Evolutionary conservation across 2,888 invertebrate genomes (phyloP), one percentile per base, ranked within the genome.

Genomic region (Brachypterus glaber): DNA sequence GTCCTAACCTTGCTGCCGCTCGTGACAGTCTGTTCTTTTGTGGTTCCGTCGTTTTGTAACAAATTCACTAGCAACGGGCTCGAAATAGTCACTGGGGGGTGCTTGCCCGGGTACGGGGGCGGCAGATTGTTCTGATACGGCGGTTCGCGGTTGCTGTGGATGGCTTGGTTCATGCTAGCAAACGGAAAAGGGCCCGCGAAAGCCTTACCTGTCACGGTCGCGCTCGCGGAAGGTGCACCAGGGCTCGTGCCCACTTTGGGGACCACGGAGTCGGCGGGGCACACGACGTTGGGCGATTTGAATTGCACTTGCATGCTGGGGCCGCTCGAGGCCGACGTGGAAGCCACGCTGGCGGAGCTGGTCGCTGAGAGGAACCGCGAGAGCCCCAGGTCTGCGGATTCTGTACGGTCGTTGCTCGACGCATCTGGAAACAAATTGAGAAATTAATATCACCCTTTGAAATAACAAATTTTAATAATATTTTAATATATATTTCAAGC

Each of bases 61-160:
- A 93, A 68, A 66, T 93, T 93, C 18, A 93, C 93, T 48, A 93
- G 71, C 49, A 93, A 69, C 14, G 93, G 93, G 58, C 91, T 92
- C 48, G 80, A 89, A 64, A 83, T 77, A 39, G 84, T 85, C 49
- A 85, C 85, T 48, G 55, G 62, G 44, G 54, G 67, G 46, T 56
- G 68, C 59, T 56, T 30, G 16, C 11, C 21, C 13, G 51, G 52
- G 34, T 51, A 52, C 24, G 51, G 52, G 33, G 55, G 54, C 35
- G 52, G 51, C 44, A 51, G 47, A 39, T 43, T 47, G 37, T 51
- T 48, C 3, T 48, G 45, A 12, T 50, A 39, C 4, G 35, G 17
- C 8, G 27, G 11, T 5, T 9, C 12, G 32, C 25, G 4, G 25
- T 27, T 27, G 12, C 4, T 9, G 12, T 27, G 27, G 4, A 11